Percentiles rank a stretch among this genome's conserved stretches.
Evolutionary conservation across 92 coral and sea anemone genomes (phyloP).

Genomic region (Zoanthus sociatus): DNA sequence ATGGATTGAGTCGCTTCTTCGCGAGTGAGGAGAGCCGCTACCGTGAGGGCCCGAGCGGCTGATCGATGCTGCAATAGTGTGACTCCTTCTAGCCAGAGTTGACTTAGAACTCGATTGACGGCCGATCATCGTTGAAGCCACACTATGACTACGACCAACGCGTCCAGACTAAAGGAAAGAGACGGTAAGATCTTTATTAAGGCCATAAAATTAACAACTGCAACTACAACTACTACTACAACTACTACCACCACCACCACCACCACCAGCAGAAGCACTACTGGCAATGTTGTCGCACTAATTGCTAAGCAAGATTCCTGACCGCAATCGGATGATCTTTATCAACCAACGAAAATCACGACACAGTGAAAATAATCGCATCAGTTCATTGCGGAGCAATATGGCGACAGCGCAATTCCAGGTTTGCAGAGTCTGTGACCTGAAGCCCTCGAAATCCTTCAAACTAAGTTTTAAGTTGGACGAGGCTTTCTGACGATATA

Average conservation of each 20-base stretch:
- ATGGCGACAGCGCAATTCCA: too few relatives aligned
- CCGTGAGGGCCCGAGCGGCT: slow-evolving; percentile 60
- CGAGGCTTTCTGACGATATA: too few relatives aligned
- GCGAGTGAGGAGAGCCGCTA: slow-evolving; percentile 33
- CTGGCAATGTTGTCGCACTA: too few relatives aligned
- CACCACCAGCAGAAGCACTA: too few relatives aligned
- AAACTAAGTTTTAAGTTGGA: too few relatives aligned
- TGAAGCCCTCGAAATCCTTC: too few relatives aligned
- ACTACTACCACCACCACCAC: not conserved
- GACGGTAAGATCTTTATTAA: not conserved
- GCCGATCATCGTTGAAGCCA: slow-evolving; percentile 56
- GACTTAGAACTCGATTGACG: slow-evolving; percentile 59
- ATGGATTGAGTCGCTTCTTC: not conserved
- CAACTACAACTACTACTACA: not conserved
- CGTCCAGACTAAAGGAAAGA: slow-evolving; percentile 57
- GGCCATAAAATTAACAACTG: not conserved
- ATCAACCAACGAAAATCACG: too few relatives aligned
- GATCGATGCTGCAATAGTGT: slow-evolving; percentile 55
- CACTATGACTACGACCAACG: slow-evolving; percentile 67
- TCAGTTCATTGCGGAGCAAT: too few relatives aligned
- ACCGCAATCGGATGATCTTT: too few relatives aligned
- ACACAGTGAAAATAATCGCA: too few relatives aligned
- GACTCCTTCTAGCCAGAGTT: slow-evolving; percentile 63
- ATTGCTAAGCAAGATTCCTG: too few relatives aligned
- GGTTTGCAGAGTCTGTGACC: too few relatives aligned